These are phyloP conservation scores for Leptodactylus fallax DNA, from an alignment of 2,797 vertebrate genomes.

Conservation along the genomic window DNA sequence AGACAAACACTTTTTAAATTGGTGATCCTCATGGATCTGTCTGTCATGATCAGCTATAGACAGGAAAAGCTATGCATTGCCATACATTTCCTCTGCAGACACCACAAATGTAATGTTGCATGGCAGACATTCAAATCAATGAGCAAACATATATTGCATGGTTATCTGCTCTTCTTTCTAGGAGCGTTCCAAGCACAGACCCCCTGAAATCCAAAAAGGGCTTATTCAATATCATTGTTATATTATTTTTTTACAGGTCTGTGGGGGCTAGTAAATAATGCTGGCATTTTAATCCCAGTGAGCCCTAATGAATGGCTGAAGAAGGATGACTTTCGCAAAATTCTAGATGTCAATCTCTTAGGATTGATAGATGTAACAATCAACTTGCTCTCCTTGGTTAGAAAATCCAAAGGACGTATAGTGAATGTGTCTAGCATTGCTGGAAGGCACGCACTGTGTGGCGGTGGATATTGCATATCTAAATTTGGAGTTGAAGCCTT, in stretches of 20 bases:
- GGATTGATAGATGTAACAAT: slow-evolving; percentile 82
- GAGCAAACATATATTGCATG: too few relatives aligned
- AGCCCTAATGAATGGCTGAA: slow-evolving; percentile 85
- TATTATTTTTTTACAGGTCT: slow-evolving; percentile 74
- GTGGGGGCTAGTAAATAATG: slow-evolving; percentile 88
- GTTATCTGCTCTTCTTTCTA: too few relatives aligned
- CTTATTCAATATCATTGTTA: not conserved
- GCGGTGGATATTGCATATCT: slow-evolving; percentile 85
- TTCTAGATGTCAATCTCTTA: slow-evolving; percentile 81
- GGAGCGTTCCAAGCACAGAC: too few relatives aligned
- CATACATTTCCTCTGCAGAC: too few relatives aligned
- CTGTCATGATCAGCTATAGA: too few relatives aligned
- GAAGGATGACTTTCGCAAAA: slow-evolving; percentile 79
- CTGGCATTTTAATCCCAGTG: slow-evolving; percentile 76
- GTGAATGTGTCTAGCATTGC: slow-evolving; percentile 84
- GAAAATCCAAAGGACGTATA: slow-evolving; percentile 79
- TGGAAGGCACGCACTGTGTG: slow-evolving; percentile 78
- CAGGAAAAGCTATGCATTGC: too few relatives aligned
- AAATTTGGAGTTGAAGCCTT: slow-evolving; percentile 87
- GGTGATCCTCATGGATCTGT: too few relatives aligned
- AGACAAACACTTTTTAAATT: too few relatives aligned
- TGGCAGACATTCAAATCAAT: too few relatives aligned
- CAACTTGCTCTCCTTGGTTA: slow-evolving; percentile 83
- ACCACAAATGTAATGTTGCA: too few relatives aligned
- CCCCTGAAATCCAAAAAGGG: too few relatives aligned